phyloP scores from a whole-genome alignment of 2,888 invertebrate species.

The Lypha dubia region DNA sequence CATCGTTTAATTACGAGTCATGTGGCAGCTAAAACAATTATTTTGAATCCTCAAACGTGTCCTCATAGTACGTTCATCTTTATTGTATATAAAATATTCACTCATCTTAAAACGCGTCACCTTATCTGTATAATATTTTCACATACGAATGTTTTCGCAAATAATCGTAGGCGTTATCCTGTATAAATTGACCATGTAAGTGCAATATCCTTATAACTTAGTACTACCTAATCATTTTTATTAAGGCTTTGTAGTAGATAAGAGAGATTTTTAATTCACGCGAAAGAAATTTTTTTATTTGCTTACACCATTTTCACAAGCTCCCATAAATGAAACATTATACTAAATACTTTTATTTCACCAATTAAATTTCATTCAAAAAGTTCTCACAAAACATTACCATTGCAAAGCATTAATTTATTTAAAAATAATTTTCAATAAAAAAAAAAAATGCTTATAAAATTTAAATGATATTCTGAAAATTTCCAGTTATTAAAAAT shows the following conservation, averaged over 20 bases:
- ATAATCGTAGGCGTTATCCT: slow-evolving; percentile 38
- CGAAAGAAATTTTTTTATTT: slow-evolving; percentile 41
- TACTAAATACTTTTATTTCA: background rate
- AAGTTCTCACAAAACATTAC: too few relatives aligned
- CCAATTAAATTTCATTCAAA: background rate
- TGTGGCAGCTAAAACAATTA: slow-evolving; percentile 38
- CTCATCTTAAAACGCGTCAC: slow-evolving; percentile 47
- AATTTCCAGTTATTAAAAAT: too few relatives aligned
- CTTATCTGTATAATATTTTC: slow-evolving; percentile 21
- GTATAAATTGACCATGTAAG: slow-evolving; percentile 60
- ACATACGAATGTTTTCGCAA: slow-evolving; percentile 34
- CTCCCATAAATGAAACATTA: background rate
- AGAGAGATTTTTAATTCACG: slow-evolving; percentile 17
- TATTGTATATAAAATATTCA: slow-evolving; percentile 53
- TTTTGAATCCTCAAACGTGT: slow-evolving; percentile 30
- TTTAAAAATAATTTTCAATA: too few relatives aligned
- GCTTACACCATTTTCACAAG: slow-evolving; percentile 3
- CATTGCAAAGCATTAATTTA: too few relatives aligned
- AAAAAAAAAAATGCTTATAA: too few relatives aligned
- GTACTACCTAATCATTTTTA: slow-evolving; percentile 47
- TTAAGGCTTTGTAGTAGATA: slow-evolving; percentile 52
- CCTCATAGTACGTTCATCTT: slow-evolving; percentile 33
- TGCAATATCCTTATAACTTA: slow-evolving; percentile 51
- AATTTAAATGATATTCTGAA: too few relatives aligned
- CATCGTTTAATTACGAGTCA: slow-evolving; percentile 40